Evolutionary conservation across 2,888 invertebrate genomes (phyloP).

Genomic region (Junonia oenone): DNA sequence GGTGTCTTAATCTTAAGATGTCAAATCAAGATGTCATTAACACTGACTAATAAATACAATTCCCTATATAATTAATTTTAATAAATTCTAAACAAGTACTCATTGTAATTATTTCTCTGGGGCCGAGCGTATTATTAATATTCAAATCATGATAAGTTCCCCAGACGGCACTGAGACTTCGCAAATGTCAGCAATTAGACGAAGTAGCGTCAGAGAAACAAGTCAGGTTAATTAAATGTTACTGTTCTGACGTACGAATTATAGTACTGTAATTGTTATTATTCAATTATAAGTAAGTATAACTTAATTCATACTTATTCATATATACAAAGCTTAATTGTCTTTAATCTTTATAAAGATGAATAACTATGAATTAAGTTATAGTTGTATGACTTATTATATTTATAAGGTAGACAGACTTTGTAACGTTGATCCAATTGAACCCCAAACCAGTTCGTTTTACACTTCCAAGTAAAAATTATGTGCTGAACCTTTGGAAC

Average conservation of each 20-base stretch:
- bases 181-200: conserved; percentile 46
- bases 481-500: too few relatives aligned
- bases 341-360: too few relatives aligned
- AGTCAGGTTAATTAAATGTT: conserved; percentile 1
- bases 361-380: too few relatives aligned
- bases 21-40: neutral
- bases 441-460: too few relatives aligned
- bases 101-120: conserved; percentile 1
- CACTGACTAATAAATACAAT: neutral
- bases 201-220: conserved; percentile 36
- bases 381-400: too few relatives aligned
- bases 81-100: neutral
- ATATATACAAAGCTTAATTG: too few relatives aligned
- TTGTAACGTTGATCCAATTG: too few relatives aligned
- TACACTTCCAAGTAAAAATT: too few relatives aligned
- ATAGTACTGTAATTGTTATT: neutral
- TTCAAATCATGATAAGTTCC: conserved; percentile 43
- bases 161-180: conserved; percentile 38
- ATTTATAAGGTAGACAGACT: too few relatives aligned
- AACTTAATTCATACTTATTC: too few relatives aligned
- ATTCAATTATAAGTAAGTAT: too few relatives aligned
- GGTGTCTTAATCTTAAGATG: too few relatives aligned
- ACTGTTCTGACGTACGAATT: neutral
- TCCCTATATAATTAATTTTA: neutral
- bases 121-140: conserved; percentile 38